These are phyloP conservation scores for Steromphala cineraria DNA, from an alignment of 2,888 invertebrate species.

Conservation along the genomic window DNA sequence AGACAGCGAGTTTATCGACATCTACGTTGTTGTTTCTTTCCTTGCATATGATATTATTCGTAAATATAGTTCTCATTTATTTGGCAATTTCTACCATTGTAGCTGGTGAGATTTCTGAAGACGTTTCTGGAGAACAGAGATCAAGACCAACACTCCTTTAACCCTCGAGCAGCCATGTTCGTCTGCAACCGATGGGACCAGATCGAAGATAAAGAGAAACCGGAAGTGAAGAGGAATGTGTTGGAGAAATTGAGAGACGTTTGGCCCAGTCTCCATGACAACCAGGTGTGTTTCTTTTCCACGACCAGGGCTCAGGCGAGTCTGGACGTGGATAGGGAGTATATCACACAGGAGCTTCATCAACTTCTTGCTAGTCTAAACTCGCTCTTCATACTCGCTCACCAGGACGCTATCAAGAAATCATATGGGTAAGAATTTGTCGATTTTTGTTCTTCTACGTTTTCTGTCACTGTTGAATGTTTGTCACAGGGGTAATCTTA, in stretches of 20 bases:
- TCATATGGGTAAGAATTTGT: constrained; percentile 59
- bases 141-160: constrained; percentile 33
- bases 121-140: constrained; percentile 46
- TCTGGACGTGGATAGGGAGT: constrained; percentile 52
- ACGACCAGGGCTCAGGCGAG: constrained; percentile 41
- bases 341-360: constrained; percentile 54
- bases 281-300: constrained; percentile 59
- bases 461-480: background rate
- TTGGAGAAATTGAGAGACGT: constrained; percentile 48
- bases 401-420: constrained; percentile 50
- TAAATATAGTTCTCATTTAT: no score
- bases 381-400: constrained; percentile 48
- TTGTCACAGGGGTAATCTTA: background rate
- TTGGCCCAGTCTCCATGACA: constrained; percentile 59
- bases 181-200: constrained; percentile 68
- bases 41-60: no score
- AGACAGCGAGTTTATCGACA: no score
- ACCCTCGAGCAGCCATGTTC: constrained; percentile 64
- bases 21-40: no score
- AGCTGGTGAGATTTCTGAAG: constrained; percentile 55
- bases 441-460: background rate
- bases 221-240: constrained; percentile 55
- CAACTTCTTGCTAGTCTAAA: constrained; percentile 52
- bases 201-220: constrained; percentile 47
- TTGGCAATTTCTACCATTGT: constrained; percentile 18